Base-by-base conservation (phyloP, 2,113 vertebrate species). In the Rhynchopsitta pachyrhyncha region DNA sequence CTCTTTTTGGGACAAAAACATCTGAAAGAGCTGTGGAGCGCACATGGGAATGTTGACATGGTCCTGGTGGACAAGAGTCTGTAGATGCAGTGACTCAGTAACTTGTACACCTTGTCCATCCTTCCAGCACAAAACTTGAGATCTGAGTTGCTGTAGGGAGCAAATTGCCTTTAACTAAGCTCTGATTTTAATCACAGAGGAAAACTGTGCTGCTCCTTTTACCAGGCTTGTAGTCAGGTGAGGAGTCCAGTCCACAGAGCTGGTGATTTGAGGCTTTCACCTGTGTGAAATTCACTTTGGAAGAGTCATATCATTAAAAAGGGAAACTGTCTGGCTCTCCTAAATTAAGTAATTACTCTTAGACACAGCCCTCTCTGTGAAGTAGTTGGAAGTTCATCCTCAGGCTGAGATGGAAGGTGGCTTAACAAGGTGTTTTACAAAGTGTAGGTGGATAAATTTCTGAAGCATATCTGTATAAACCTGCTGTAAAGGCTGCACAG, bases 391-490 rank as follows among this genome's bases (percentile, higher is more conserved):
- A 94, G 82, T 67, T 86, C 89, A 67, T 69, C 80, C 76, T 87
- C 33, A 73, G 91, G 71, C 85, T 86, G 90, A 81, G 91, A 88
- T 92, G 82, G 81, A 90, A 88, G 86, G 78, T 53, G 71, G 68
- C 73, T 94, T 96, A 95, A 81, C 84, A 88, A 93, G 71, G 82
- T 92, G 87, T 96, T 95, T 78, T 83, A 95, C 93, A 93, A 78
- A 94, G 79, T 86, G 73, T 42, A 92, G 91, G 82, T 82, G 63
- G 93, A 91, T 96, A 86, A 85, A 96, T 90, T 96, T 35, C 66
- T 96, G 93, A 91, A 90, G 92, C 67, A 20, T 93, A 87, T 95
- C 97, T 97, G 90, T 94, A 88, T 82, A 96, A 97, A 92, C 86
- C 83, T 29, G 9, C 88, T 95, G 55, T 63, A 93, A 95, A 94